These are phyloP conservation scores for Ligdia adustata DNA, from an alignment of 2,888 invertebrate species.

Conservation along the genomic window DNA sequence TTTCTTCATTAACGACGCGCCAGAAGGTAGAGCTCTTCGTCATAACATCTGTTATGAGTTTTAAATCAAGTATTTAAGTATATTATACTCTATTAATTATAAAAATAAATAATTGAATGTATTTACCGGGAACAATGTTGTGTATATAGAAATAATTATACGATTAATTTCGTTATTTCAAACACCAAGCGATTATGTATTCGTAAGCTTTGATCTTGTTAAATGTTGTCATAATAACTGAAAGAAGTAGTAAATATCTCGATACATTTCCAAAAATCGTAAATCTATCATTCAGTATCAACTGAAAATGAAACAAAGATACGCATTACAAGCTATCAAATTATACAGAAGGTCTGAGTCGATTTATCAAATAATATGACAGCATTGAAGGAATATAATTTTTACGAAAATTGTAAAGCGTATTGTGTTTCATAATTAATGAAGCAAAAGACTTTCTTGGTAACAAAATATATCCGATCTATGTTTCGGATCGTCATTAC, in stretches of 20 bases:
- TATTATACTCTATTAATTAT: background rate
- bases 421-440: slow-evolving; percentile 84
- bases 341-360: slow-evolving; percentile 59
- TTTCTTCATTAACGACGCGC: slow-evolving; percentile 79
- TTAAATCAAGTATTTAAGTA: slow-evolving; percentile 31
- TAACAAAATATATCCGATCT: slow-evolving; percentile 81
- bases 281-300: slow-evolving; percentile 30
- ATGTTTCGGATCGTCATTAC: slow-evolving; percentile 82
- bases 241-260: slow-evolving; percentile 28
- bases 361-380: slow-evolving; percentile 80
- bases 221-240: background rate
- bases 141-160: no score
- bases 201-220: background rate
- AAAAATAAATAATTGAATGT: background rate
- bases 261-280: slow-evolving; percentile 31
- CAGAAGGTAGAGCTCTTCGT: slow-evolving; percentile 56
- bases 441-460: slow-evolving; percentile 81
- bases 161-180: no score
- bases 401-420: slow-evolving; percentile 75
- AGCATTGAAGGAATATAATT: slow-evolving; percentile 74
- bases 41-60: slow-evolving; percentile 56
- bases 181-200: no score
- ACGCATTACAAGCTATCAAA: slow-evolving; percentile 39
- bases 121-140: background rate
- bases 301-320: slow-evolving; percentile 38